These are phyloP conservation scores for Blera fallax DNA, from an alignment of 2,888 invertebrate species.

Conservation along the genomic window DNA sequence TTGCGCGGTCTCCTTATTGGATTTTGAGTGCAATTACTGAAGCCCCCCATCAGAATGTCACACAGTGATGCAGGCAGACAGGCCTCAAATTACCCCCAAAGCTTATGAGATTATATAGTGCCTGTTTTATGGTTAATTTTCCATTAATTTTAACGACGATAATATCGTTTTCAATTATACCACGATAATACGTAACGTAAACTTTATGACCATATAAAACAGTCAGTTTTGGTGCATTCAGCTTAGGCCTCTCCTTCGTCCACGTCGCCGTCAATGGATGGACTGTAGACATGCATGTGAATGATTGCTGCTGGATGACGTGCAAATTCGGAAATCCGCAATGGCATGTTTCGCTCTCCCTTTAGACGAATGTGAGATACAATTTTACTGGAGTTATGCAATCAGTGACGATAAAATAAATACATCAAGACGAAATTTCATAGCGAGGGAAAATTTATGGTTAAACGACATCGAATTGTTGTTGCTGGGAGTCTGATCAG, in stretches of 20 bases:
- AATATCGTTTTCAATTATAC: conserved; percentile 66
- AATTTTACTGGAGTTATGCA: conserved; percentile 41
- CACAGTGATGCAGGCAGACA: background rate
- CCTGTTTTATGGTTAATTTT: conserved; percentile 63
- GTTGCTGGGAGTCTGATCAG: background rate
- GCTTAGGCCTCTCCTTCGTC: background rate
- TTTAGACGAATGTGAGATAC: conserved; percentile 21
- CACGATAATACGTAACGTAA: conserved; percentile 33
- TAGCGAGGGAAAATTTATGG: conserved; percentile 36
- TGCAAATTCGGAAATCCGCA: conserved; percentile 65
- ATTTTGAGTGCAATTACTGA: conserved; percentile 30
- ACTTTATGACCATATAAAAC: conserved; percentile 48
- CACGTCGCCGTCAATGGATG: background rate
- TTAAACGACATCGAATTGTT: conserved; percentile 22
- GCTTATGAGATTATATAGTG: conserved; percentile 1
- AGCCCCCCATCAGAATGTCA: background rate
- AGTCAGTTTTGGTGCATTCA: conserved; percentile 35
- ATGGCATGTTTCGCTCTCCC: conserved; percentile 58
- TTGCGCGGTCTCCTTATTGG: conserved; percentile 19
- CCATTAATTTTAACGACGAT: conserved; percentile 66
- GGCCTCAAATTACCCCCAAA: background rate
- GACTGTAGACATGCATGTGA: too few relatives aligned
- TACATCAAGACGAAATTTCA: conserved; percentile 31
- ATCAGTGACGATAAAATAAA: conserved; percentile 24
- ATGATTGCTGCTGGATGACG: conserved; percentile 49